Conservation (phyloP, 2,797 vertebrate species). For the Acrocephalus scirpaceus region DNA sequence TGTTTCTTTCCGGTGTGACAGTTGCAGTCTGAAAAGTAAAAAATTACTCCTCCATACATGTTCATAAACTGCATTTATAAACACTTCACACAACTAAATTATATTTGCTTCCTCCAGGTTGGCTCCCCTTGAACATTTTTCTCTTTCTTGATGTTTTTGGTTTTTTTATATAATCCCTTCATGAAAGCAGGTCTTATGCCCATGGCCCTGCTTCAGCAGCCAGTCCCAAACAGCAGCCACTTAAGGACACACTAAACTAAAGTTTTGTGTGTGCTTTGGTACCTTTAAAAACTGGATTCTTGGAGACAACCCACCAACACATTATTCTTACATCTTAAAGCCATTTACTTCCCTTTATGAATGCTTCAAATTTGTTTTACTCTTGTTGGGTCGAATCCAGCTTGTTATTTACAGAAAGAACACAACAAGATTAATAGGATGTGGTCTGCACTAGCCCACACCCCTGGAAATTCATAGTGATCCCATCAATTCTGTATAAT, state of each 20-base stretch:
- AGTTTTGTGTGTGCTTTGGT: background rate
- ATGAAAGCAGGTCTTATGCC: conserved; percentile 13
- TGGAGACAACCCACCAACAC: background rate
- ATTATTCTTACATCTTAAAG: conserved; percentile 19
- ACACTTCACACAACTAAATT: conserved; percentile 21
- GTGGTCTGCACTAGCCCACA: background rate
- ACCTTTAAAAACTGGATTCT: conserved; percentile 1
- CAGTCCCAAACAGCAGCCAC: background rate
- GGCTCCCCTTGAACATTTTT: conserved; percentile 34
- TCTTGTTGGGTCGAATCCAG: conserved; percentile 36
- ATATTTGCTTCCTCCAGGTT: conserved; percentile 35
- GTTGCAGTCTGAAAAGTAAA: conserved; percentile 16
- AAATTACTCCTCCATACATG: background rate
- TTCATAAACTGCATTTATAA: conserved; percentile 48
- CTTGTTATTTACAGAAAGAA: conserved; percentile 47
- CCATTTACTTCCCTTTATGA: conserved; percentile 34
- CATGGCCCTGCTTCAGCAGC: background rate
- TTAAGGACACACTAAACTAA: background rate
- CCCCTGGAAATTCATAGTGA: conserved; percentile 18
- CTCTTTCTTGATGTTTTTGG: background rate
- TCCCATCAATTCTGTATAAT: background rate
- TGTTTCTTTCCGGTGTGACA: background rate
- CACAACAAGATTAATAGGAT: conserved; percentile 32
- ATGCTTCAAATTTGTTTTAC: conserved; percentile 56
- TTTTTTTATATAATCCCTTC: background rate